Conservation (phyloP, 2,888 invertebrate genomes). For the Pseudococcus jackbeardsleyi region DNA sequence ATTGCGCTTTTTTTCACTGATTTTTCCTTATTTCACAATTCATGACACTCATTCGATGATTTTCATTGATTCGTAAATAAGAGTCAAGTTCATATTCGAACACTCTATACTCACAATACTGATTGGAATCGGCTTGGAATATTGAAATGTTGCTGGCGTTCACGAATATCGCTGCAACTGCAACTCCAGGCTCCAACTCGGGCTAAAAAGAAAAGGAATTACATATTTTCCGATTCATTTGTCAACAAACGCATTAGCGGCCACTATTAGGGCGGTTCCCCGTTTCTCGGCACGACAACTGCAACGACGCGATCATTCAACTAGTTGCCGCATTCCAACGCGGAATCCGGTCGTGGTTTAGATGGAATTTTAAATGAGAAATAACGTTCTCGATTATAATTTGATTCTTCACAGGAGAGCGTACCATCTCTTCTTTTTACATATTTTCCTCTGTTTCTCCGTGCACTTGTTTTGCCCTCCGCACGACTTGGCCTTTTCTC, state of each 20-base stretch:
- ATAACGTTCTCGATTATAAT: constrained; percentile 61
- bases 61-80: too few species aligned
- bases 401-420: constrained; percentile 23
- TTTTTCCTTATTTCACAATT: too few species aligned
- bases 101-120: not conserved
- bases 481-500: not conserved
- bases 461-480: constrained; percentile 4
- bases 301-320: constrained; percentile 56
- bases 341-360: constrained; percentile 64
- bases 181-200: too few species aligned
- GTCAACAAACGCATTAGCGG: constrained; percentile 62
- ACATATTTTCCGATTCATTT: constrained; percentile 54
- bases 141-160: not conserved
- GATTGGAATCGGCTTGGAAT: not conserved
- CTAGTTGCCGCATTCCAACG: constrained; percentile 64
- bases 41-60: too few species aligned
- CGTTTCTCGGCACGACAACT: constrained; percentile 56
- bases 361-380: constrained; percentile 63
- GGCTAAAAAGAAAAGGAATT: not conserved
- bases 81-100: too few species aligned
- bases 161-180: not conserved
- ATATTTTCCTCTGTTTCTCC: constrained; percentile 9
- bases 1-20: too few species aligned
- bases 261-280: constrained; percentile 62
- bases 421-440: constrained; percentile 23